These are phyloP conservation scores for Leptoteleia sp. DNA, from an alignment of 1,140 invertebrate species.

Conservation along the genomic window DNA sequence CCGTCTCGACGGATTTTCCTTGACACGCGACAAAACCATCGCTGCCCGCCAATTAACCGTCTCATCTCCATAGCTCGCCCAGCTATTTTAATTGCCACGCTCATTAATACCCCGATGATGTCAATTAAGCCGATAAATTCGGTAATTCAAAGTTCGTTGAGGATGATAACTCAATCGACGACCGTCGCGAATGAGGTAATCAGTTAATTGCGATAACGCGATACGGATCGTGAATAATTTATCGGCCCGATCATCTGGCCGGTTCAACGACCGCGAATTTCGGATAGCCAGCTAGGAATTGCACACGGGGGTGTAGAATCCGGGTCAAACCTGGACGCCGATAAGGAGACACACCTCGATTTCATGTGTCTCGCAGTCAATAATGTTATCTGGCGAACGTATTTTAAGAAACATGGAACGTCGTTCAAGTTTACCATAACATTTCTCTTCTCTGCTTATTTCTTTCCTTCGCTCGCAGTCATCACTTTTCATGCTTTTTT, in stretches of 20 bases:
- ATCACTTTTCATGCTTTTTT: no score
- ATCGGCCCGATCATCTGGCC: constrained; percentile 3
- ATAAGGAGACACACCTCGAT: constrained; percentile 74
- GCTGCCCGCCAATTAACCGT: constrained; percentile 20
- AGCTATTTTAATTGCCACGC: constrained; percentile 14
- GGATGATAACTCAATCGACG: constrained; percentile 20
- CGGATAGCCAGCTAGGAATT: constrained; percentile 11
- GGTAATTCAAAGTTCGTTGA: constrained; percentile 30
- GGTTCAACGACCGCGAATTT: constrained; percentile 43
- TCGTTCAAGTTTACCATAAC: neutral
- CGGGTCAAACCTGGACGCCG: constrained; percentile 58
- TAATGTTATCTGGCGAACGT: constrained; percentile 73
- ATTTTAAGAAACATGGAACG: constrained; percentile 3
- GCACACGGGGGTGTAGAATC: constrained; percentile 36
- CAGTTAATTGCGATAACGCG: constrained; percentile 1
- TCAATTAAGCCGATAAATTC: constrained; percentile 10
- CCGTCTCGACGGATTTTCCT: constrained; percentile 52
- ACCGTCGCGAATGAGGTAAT: constrained; percentile 19
- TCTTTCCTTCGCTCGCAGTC: no score
- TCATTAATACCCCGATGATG: constrained; percentile 8
- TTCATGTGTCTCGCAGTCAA: constrained; percentile 75
- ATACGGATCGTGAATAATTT: constrained; percentile 37
- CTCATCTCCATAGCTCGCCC: constrained; percentile 4
- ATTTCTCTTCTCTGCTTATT: no score
- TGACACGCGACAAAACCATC: constrained; percentile 60